Evolutionary conservation across 2,797 vertebrate species (phyloP).

Genomic region (Eidolon dupreanum): DNA sequence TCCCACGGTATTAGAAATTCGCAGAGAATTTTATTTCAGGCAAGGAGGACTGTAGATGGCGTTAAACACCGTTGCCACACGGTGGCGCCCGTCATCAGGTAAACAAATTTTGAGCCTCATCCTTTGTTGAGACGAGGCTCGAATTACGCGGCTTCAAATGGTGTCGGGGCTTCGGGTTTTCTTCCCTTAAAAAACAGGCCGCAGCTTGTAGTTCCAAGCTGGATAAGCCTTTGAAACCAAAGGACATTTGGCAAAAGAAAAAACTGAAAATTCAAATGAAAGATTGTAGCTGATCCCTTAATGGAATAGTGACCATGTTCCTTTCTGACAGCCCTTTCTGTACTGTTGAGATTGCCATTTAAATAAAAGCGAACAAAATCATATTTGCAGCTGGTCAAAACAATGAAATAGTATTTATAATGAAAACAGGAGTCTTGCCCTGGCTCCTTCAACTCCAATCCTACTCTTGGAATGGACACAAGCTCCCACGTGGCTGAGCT

Average conservation of each 20-base stretch:
- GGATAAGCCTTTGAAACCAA: background rate
- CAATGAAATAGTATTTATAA: too few species aligned
- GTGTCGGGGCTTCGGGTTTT: background rate
- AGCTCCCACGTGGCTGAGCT: accelerated
- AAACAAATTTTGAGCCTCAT: accelerated
- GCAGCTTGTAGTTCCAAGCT: background rate
- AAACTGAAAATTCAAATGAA: background rate
- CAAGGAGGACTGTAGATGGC: accelerated
- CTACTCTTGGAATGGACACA: background rate
- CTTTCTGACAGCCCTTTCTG: background rate
- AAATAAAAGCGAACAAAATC: background rate
- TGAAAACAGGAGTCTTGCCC: background rate
- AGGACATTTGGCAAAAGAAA: background rate
- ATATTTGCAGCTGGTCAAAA: background rate
- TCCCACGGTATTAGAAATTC: background rate
- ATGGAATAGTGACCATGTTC: background rate
- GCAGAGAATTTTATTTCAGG: accelerated
- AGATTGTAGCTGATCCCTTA: background rate
- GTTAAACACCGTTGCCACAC: background rate
- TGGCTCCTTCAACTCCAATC: accelerated
- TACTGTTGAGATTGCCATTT: background rate
- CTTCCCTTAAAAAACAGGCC: background rate
- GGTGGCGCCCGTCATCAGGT: background rate
- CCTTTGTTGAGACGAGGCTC: background rate
- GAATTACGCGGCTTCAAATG: accelerated